Percentiles rank a stretch among this genome's conserved stretches.
Evolutionary conservation across 2,888 invertebrate genomes (phyloP).

Genomic region (Sialis lutaria): DNA sequence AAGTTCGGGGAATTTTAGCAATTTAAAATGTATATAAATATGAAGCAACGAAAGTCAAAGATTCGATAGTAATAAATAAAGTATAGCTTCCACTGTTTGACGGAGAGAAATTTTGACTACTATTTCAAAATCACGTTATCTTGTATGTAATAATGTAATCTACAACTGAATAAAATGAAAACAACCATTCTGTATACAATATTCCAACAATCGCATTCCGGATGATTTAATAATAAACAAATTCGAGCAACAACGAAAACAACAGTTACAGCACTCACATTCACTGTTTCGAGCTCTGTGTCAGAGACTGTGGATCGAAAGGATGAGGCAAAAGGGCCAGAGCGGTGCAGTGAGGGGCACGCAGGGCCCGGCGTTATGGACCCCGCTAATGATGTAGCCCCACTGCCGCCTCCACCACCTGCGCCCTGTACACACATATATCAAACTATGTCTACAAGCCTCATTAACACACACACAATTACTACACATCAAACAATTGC

Average conservation of each 20-base stretch:
- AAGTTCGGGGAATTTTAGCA: too few relatives aligned
- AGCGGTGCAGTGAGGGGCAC: slow-evolving; percentile 47
- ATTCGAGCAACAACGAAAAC: neutral
- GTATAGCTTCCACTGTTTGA: too few relatives aligned
- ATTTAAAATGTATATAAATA: too few relatives aligned
- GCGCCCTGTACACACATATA: slow-evolving; percentile 29
- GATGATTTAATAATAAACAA: too few relatives aligned
- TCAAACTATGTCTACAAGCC: neutral
- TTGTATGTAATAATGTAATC: too few relatives aligned
- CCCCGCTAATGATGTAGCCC: slow-evolving; percentile 45
- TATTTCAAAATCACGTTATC: too few relatives aligned
- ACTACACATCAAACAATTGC: neutral
- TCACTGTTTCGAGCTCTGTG: slow-evolving; percentile 79
- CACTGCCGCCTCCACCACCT: slow-evolving; percentile 11
- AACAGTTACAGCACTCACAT: slow-evolving; percentile 45
- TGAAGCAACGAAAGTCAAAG: too few relatives aligned
- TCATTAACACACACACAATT: slow-evolving; percentile 1
- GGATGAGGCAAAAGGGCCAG: slow-evolving; percentile 47
- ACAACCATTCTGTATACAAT: too few relatives aligned
- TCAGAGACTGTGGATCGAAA: slow-evolving; percentile 88
- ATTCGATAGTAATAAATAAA: too few relatives aligned
- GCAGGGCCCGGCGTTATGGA: slow-evolving; percentile 63
- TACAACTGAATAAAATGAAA: too few relatives aligned
- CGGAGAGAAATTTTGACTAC: too few relatives aligned
- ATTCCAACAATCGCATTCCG: too few relatives aligned